A percentile compares a stretch with the other conserved stretches of the same genome.
Evolutionary conservation across 2,888 invertebrate genomes (phyloP).

Genomic region (Trachelus troglodyta): DNA sequence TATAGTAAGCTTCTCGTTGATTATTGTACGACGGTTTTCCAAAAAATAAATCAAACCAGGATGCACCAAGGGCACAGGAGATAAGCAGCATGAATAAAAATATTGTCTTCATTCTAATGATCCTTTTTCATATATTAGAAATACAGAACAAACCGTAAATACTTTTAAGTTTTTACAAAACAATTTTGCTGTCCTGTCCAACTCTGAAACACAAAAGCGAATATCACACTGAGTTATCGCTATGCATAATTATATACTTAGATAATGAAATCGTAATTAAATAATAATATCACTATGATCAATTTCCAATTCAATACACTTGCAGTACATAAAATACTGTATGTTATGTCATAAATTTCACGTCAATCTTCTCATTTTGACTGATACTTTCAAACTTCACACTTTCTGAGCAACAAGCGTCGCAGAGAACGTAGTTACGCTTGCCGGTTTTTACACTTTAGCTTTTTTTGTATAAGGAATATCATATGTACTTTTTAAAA

Average conservation of each 20-base stretch:
- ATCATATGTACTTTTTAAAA: neutral
- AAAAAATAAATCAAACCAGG: conserved; percentile 52
- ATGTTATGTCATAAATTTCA: neutral
- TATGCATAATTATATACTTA: no score
- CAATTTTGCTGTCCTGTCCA: neutral
- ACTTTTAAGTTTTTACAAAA: neutral
- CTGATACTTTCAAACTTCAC: conserved; percentile 37
- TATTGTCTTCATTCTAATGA: conserved; percentile 25
- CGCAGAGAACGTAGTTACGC: neutral
- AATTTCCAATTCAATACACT: conserved; percentile 28
- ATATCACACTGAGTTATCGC: neutral
- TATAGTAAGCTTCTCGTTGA: conserved; percentile 20
- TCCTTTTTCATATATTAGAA: neutral
- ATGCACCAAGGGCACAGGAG: conserved; percentile 40
- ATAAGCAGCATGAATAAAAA: conserved; percentile 44
- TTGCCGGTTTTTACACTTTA: neutral
- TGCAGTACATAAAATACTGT: conserved; percentile 16
- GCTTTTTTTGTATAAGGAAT: neutral
- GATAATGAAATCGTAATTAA: neutral
- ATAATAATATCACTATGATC: conserved; percentile 4
- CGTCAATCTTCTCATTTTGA: neutral
- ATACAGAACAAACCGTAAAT: neutral
- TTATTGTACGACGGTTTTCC: conserved; percentile 35
- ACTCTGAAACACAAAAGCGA: neutral
- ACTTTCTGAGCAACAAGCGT: conserved; percentile 43